Base-by-base conservation (phyloP, 2,888 invertebrate species). In the Perithous albicinctus region DNA sequence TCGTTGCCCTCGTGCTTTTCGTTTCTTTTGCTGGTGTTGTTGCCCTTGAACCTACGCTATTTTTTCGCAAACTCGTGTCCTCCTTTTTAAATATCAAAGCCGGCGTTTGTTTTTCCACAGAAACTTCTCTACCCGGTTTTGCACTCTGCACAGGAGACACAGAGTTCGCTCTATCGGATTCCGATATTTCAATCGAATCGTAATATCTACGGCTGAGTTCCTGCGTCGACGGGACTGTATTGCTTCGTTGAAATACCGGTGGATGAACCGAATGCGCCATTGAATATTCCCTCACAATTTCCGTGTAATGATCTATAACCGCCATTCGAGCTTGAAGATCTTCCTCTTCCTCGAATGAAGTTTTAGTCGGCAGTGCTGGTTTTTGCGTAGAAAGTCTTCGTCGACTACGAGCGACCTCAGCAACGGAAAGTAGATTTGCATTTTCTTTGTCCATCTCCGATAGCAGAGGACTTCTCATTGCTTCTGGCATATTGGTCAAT, bases 251-350 rank as follows among this genome's bases (percentile, higher is more conserved):
- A 35, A 74, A 70, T 15, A 69, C 1, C 5, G 77, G 61, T 0
- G 82, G 82, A 67, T 72, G 51, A 6, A 73, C 82, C 61, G 83
- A 82, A 61, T 83, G 84, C 5, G 78, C 78, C 76, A 78, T 81
- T 12, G 96, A 95, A 87, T 95, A 95, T 89, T 95, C 96, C 87
- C 95, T 95, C 1, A 97, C 96, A 84, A 97, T 95, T 90, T 96
- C 97, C 18, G 96, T 96, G 87, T 97, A 97, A 90, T 97, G 96
- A 93, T 96, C 96, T 15, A 96, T 96, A 0, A 96, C 95, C 1
- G 92, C 91, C 89, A 90, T 88, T 64, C 89, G 87, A 1, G 91
- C 91, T 67, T 91, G 90, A 32, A 89, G 78, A 76, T 88, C 88
- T 20, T 91, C 90, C 41, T 91, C 91, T 4, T 89, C 88, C 15